These are phyloP conservation scores for Emydura subglobosa DNA, from an alignment of 2,113 vertebrate species.

Conservation along the genomic window DNA sequence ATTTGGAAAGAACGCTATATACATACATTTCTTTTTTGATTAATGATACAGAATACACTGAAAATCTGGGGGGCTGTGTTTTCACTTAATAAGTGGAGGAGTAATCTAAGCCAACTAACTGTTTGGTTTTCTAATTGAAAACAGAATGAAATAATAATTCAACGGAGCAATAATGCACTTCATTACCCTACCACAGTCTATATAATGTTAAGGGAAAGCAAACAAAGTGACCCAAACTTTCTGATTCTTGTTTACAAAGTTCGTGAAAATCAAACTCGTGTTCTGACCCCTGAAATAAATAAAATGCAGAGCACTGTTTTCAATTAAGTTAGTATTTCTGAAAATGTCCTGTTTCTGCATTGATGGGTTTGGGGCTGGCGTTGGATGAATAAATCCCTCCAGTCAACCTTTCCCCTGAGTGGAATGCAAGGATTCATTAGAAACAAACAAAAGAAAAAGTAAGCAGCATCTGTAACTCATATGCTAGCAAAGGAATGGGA, in stretches of 20 bases:
- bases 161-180: neutral
- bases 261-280: no score
- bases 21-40: neutral
- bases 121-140: constrained; percentile 37
- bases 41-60: neutral
- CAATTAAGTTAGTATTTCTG: neutral
- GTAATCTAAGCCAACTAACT: neutral
- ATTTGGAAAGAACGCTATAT: neutral
- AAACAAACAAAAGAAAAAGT: neutral
- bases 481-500: no score
- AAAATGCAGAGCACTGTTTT: neutral
- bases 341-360: neutral
- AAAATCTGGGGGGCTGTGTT: neutral
- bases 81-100: constrained; percentile 4
- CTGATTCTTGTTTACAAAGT: neutral
- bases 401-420: neutral
- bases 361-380: neutral
- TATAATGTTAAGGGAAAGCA: neutral
- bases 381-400: neutral
- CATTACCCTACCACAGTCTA: neutral
- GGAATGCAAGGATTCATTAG: neutral
- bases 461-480: neutral
- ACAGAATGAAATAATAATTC: neutral
- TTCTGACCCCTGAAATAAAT: neutral
- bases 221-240: neutral